Evolutionary conservation across 2,113 vertebrate species (phyloP).

Genomic region (Balaeniceps rex): DNA sequence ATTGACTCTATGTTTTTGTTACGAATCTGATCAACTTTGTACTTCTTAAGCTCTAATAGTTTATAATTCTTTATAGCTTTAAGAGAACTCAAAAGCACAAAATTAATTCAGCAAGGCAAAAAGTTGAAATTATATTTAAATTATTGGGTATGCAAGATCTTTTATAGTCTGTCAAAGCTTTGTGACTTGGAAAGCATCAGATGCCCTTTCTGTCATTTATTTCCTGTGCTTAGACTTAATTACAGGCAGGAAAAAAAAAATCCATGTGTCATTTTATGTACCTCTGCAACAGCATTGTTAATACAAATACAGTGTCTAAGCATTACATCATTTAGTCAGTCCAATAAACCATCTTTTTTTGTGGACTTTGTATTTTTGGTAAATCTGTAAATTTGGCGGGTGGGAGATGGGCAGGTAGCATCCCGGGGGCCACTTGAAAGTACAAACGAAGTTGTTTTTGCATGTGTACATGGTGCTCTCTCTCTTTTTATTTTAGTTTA

Average conservation of each 20-base stretch:
- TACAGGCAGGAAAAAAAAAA: not conserved
- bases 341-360: conserved; percentile 45
- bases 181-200: not conserved
- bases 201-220: not conserved
- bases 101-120: not conserved
- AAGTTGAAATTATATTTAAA: not conserved
- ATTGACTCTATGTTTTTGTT: not conserved
- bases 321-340: not conserved
- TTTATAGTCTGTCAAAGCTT: not conserved
- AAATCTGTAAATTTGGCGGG: not conserved
- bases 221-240: not conserved
- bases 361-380: not conserved
- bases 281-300: not conserved
- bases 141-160: not conserved
- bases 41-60: not conserved
- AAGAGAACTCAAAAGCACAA: conserved; percentile 38
- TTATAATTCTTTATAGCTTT: not conserved
- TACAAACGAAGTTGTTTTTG: not conserved
- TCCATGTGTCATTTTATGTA: not conserved
- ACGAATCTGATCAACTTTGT: not conserved
- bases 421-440: not conserved
- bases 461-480: accelerated
- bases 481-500: not conserved
- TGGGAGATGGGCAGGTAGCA: not conserved
- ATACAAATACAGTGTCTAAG: not conserved